A percentile compares a stretch with the other conserved stretches of the same genome.
Conservation (phyloP, 2,113 vertebrate genomes). For the human region GRCh38 chr9:78989001-78989500, state of each 20-base stretch:
- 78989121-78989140: neutral
- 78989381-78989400: conserved; percentile 51
- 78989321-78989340: conserved; percentile 54
- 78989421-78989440: conserved; percentile 46
- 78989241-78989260: conserved; percentile 42
- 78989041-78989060: neutral
- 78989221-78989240: conserved; percentile 55
- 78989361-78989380: conserved; percentile 60
- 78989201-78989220: conserved; percentile 17
- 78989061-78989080: neutral
- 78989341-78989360: conserved; percentile 23
- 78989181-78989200: conserved; percentile 54
- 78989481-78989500: conserved; percentile 68
- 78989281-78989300: conserved; percentile 36
- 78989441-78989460: conserved; percentile 68
- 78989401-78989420: conserved; percentile 63
- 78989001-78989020: neutral
- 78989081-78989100: neutral
- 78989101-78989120: neutral
- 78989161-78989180: conserved; percentile 12
- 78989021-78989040: neutral
- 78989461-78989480: conserved; percentile 50
- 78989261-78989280: conserved; percentile 42
- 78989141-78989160: neutral
- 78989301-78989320: conserved; percentile 27